phyloP scores from a whole-genome alignment of 2,113 vertebrate species.

The Chiloscyllium plagiosum region DNA sequence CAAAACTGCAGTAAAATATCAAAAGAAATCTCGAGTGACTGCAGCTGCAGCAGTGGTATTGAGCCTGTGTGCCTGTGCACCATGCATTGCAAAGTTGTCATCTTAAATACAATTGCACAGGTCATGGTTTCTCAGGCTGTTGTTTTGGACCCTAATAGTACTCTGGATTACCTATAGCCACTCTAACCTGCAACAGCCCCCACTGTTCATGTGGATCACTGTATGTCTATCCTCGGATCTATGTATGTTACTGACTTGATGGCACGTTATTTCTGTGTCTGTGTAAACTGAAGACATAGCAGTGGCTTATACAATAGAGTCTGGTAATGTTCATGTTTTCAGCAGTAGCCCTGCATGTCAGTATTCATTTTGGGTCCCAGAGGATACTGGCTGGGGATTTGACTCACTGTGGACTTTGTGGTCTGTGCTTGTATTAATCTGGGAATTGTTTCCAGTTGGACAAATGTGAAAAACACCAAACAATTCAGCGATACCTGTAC shows the following conservation, averaged over 20 bases:
- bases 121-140: not conserved
- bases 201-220: not conserved
- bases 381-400: too few species aligned
- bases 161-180: too few species aligned
- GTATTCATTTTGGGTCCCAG: not conserved
- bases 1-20: constrained; percentile 52
- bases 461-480: not conserved
- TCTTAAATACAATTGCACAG: not conserved
- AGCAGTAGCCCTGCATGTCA: too few species aligned
- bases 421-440: not conserved
- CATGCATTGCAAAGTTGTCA: not conserved
- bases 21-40: constrained; percentile 47
- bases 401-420: not conserved
- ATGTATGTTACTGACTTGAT: not conserved
- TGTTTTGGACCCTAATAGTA: too few species aligned
- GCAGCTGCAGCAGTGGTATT: constrained; percentile 24
- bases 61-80: constrained; percentile 49
- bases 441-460: not conserved
- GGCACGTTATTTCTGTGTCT: not conserved
- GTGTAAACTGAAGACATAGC: not conserved
- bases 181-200: not conserved
- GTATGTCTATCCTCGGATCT: not conserved
- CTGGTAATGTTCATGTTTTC: not conserved
- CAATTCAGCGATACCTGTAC: not conserved
- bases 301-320: not conserved